A percentile compares a stretch with the other conserved stretches of the same genome.
Evolutionary conservation across 2,113 vertebrate species (phyloP).

Genomic region (Azemiops feae): DNA sequence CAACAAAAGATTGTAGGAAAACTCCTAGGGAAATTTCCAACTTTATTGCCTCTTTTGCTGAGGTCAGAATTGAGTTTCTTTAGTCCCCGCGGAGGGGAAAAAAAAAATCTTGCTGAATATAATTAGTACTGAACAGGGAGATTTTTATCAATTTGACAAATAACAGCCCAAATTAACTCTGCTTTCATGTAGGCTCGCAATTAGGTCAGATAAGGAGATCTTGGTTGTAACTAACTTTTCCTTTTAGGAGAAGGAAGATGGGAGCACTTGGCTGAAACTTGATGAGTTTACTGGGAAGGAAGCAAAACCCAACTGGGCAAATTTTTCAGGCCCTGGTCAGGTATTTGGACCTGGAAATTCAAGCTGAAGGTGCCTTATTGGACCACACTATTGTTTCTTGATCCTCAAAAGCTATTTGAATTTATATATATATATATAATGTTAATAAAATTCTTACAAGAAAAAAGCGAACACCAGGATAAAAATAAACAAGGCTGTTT

Average conservation of each 20-base stretch:
- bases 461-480: too few relatives aligned
- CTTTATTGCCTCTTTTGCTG: slow-evolving; percentile 11
- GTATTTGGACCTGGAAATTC: not conserved
- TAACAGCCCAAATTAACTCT: slow-evolving; percentile 67
- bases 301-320: not conserved
- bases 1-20: not conserved
- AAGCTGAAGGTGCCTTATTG: not conserved
- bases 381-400: not conserved
- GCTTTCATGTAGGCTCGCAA: slow-evolving; percentile 69
- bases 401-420: not conserved
- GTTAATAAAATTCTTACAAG: too few relatives aligned
- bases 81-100: slow-evolving; percentile 17
- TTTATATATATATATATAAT: too few relatives aligned
- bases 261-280: not conserved
- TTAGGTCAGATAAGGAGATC: slow-evolving; percentile 71
- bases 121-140: slow-evolving; percentile 68
- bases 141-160: slow-evolving; percentile 70
- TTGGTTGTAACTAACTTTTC: slow-evolving; percentile 66
- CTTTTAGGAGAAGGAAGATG: slow-evolving; percentile 42
- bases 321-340: not conserved
- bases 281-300: not conserved
- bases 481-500: too few relatives aligned
- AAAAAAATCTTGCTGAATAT: slow-evolving; percentile 61
- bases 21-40: slow-evolving; percentile 12
- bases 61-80: slow-evolving; percentile 25